Percentiles rank a stretch among this genome's conserved stretches.
Conservation (phyloP, 2,113 vertebrate species). For the Anguilla japonica region DNA sequence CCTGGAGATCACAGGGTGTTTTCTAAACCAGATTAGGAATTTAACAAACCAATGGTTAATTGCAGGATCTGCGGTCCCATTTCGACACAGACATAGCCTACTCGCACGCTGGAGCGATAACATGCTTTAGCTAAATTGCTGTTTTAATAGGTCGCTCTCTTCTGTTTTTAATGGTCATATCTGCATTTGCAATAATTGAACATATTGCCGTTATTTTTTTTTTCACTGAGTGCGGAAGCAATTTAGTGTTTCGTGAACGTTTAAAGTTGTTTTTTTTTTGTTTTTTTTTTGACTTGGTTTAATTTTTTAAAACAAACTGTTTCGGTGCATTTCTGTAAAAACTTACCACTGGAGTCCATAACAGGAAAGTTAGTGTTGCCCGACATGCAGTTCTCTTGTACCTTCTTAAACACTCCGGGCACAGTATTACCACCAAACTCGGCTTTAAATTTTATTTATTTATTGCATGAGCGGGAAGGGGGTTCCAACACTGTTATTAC, state of each 20-base stretch:
- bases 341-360: background rate
- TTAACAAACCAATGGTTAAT: conserved; percentile 36
- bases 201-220: background rate
- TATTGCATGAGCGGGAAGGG: too few relatives aligned
- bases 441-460: too few relatives aligned
- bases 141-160: background rate
- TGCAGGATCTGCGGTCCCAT: background rate
- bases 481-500: too few relatives aligned
- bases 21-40: conserved; percentile 65
- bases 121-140: background rate
- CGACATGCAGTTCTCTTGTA: background rate
- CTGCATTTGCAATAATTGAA: background rate
- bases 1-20: conserved; percentile 55
- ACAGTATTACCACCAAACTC: too few relatives aligned
- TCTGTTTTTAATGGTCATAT: background rate
- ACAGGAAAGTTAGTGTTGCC: background rate
- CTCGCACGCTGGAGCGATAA: conserved; percentile 28
- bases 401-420: background rate
- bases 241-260: background rate
- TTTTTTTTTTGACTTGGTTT: background rate
- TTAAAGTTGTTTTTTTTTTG: background rate
- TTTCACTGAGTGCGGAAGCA: background rate
- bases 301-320: background rate
- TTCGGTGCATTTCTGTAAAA: background rate
- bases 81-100: background rate